Percentiles rank a stretch among this genome's conserved stretches.
These are phyloP conservation scores for Callosobruchus maculatus DNA, from an alignment of 2,888 invertebrate genomes.

Conservation along the genomic window DNA sequence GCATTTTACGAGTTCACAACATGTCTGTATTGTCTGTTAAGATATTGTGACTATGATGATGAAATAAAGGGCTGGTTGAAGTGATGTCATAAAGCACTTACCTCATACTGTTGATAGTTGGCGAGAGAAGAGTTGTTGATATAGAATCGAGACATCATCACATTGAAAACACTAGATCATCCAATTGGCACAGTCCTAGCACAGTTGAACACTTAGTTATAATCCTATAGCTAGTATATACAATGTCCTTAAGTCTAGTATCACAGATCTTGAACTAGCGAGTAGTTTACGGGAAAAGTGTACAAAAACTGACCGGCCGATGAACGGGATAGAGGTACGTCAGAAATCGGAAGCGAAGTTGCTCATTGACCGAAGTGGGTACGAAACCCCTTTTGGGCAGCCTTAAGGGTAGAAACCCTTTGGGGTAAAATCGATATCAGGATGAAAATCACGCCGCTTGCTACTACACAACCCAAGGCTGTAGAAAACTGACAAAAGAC, in stretches of 20 bases:
- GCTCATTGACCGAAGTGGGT: background rate
- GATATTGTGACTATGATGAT: too few species aligned
- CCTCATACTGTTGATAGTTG: conserved; percentile 49
- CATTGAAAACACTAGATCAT: conserved; percentile 24
- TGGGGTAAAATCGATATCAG: background rate
- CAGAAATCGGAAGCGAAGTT: background rate
- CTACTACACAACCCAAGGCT: background rate
- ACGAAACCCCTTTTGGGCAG: background rate
- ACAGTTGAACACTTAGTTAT: background rate
- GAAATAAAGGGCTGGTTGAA: too few species aligned
- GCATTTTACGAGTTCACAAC: too few species aligned
- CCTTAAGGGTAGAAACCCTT: background rate
- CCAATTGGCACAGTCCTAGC: background rate
- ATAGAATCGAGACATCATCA: conserved; percentile 49
- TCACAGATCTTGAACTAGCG: background rate
- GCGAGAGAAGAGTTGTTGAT: conserved; percentile 46
- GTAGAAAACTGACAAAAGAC: background rate
- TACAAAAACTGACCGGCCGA: background rate
- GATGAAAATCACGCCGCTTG: background rate
- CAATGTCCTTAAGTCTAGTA: background rate
- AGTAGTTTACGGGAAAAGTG: background rate
- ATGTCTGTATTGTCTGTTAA: too few species aligned
- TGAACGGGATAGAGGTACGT: background rate
- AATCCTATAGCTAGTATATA: background rate
- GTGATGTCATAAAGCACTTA: conserved; percentile 32